These are phyloP conservation scores for Mormyrus proboscirostris DNA, from an alignment of 2,797 vertebrate species.

Conservation along the genomic window DNA sequence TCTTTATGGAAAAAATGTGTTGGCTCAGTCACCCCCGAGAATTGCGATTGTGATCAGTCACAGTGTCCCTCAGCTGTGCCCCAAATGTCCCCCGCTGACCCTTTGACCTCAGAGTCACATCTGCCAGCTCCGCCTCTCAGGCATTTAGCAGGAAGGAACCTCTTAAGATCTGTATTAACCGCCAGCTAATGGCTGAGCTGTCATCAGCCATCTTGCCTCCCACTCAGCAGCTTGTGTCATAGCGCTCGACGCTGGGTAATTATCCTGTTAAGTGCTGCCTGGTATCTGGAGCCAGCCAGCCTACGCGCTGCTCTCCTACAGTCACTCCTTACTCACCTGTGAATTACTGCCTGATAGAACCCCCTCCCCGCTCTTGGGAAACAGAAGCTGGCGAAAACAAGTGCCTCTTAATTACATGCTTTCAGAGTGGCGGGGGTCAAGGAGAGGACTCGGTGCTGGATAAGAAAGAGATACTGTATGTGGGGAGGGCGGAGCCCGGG, in stretches of 20 bases:
- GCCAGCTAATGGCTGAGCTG: constrained; percentile 32
- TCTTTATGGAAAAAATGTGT: not conserved
- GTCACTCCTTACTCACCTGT: constrained; percentile 41
- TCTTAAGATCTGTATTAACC: constrained; percentile 22
- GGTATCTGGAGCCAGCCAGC: constrained; percentile 42
- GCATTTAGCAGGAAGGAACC: constrained; percentile 25
- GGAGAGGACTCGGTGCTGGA: constrained; percentile 57
- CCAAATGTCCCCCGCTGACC: not conserved
- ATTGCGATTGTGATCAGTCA: not conserved
- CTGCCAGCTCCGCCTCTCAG: constrained; percentile 24
- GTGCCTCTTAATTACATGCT: constrained; percentile 62
- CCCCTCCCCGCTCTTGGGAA: constrained; percentile 46
- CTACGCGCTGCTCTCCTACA: constrained; percentile 37
- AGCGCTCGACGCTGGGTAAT: constrained; percentile 32
- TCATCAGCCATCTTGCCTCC: constrained; percentile 29
- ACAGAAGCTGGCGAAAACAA: constrained; percentile 43
- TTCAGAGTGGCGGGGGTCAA: constrained; percentile 57
- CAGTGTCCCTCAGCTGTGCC: not conserved
- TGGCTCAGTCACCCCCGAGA: not conserved
- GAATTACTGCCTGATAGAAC: constrained; percentile 50
- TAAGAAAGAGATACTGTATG: constrained; percentile 61
- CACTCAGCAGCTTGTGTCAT: constrained; percentile 31
- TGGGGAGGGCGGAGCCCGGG: constrained; percentile 48
- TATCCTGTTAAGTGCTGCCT: constrained; percentile 36
- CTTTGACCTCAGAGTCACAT: constrained; percentile 32